Evolutionary conservation across 1,140 invertebrate species (phyloP).

Genomic region (Arion vulgaris): DNA sequence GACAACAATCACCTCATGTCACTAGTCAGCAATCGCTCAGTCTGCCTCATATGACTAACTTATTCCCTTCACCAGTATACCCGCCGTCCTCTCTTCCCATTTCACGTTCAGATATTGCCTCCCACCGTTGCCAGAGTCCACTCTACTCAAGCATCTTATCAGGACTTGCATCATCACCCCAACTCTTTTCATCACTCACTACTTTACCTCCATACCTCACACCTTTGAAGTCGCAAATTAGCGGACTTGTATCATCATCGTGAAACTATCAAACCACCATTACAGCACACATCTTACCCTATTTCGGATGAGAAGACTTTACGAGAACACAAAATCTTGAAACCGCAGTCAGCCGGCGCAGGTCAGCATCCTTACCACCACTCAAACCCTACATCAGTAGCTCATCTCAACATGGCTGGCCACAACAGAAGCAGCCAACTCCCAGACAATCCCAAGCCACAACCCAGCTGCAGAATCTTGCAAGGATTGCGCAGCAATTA

Average conservation of each 20-base stretch:
- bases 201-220: background rate
- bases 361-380: background rate
- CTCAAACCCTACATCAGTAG: background rate
- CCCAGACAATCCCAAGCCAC: background rate
- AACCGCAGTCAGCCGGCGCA: background rate
- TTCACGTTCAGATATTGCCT: background rate
- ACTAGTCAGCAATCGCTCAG: background rate
- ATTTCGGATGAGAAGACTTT: background rate
- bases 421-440: background rate
- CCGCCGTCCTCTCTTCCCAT: background rate
- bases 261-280: background rate
- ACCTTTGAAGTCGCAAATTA: background rate
- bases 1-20: background rate
- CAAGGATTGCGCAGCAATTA: background rate
- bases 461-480: constrained; percentile 9
- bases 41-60: background rate
- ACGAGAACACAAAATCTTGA: background rate
- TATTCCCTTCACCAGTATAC: background rate
- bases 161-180: background rate
- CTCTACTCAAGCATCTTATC: background rate
- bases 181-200: background rate
- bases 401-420: background rate
- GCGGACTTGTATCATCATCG: background rate
- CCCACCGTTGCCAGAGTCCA: background rate
- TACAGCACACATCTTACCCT: background rate